phyloP scores from a whole-genome alignment of 92 coral and sea anemone species.

The Scolanthus callimorphus region DNA sequence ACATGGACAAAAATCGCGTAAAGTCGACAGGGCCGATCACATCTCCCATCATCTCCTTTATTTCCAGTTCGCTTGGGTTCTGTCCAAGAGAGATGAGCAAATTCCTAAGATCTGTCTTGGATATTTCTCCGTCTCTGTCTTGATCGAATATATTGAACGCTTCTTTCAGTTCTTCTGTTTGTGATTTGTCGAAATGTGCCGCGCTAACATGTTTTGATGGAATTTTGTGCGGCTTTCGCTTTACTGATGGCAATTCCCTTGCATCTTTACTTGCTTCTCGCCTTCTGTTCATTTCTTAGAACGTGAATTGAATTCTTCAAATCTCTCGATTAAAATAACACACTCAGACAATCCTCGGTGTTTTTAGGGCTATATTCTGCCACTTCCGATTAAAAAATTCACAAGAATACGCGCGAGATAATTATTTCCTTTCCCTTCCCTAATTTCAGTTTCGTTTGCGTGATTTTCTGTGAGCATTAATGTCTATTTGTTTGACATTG shows the following conservation, averaged over 20 bases:
- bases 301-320: too few relatives aligned
- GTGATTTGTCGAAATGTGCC: constrained; percentile 39
- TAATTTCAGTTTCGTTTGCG: too few relatives aligned
- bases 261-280: constrained; percentile 17
- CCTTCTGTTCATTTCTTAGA: neutral
- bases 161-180: constrained; percentile 47
- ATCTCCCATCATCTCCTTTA: constrained; percentile 57
- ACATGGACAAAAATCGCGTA: constrained; percentile 55
- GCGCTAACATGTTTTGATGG: constrained; percentile 7
- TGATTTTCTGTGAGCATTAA: too few relatives aligned
- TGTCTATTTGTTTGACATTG: too few relatives aligned
- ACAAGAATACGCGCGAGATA: too few relatives aligned
- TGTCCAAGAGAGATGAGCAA: constrained; percentile 66
- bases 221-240: neutral
- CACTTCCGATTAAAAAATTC: too few relatives aligned
- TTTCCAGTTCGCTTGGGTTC: constrained; percentile 42
- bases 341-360: too few relatives aligned
- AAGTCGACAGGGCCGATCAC: constrained; percentile 40
- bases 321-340: too few relatives aligned
- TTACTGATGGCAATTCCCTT: neutral
- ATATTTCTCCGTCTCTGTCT: constrained; percentile 63
- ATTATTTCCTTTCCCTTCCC: too few relatives aligned
- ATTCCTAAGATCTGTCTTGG: constrained; percentile 45
- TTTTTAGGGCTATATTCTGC: too few relatives aligned
- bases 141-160: constrained; percentile 67